phyloP scores from a whole-genome alignment of 2,888 invertebrate genomes.

The Sinhomidia bicolor region DNA sequence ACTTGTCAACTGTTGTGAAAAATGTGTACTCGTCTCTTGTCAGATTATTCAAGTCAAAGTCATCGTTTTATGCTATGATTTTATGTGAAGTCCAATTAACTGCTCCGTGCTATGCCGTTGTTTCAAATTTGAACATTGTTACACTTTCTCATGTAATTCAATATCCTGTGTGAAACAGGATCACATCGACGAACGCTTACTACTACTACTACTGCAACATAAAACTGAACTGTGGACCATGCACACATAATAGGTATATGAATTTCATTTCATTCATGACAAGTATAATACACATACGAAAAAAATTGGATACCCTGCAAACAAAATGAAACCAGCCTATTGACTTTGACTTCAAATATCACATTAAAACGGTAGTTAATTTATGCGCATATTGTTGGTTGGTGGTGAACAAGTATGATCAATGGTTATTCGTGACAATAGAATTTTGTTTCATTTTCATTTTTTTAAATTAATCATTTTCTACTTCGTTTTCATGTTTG shows the following conservation, averaged over 20 bases:
- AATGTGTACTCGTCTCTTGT: neutral
- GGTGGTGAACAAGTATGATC: neutral
- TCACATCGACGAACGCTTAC: no score
- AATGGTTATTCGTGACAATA: conserved; percentile 44
- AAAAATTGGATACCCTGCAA: neutral
- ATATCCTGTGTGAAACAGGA: neutral
- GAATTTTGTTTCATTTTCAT: conserved; percentile 19
- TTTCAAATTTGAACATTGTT: neutral
- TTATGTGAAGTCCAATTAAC: conserved; percentile 3
- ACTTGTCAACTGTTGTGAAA: conserved; percentile 32
- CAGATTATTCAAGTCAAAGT: neutral
- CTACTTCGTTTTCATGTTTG: conserved; percentile 51
- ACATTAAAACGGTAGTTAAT: conserved; percentile 18
- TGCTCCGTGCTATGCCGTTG: neutral
- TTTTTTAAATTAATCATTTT: conserved; percentile 45
- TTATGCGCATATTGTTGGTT: neutral
- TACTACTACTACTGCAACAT: neutral
- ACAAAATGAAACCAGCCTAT: neutral
- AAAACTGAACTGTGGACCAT: neutral
- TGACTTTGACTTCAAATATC: neutral
- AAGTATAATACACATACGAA: neutral
- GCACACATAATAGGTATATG: neutral
- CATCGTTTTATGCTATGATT: neutral
- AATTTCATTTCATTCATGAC: neutral
- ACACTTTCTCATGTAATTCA: neutral